Evolutionary conservation across 2,113 vertebrate genomes (phyloP), one percentile per base, ranked within the genome.

Genomic region (Camelus dromedarius): DNA sequence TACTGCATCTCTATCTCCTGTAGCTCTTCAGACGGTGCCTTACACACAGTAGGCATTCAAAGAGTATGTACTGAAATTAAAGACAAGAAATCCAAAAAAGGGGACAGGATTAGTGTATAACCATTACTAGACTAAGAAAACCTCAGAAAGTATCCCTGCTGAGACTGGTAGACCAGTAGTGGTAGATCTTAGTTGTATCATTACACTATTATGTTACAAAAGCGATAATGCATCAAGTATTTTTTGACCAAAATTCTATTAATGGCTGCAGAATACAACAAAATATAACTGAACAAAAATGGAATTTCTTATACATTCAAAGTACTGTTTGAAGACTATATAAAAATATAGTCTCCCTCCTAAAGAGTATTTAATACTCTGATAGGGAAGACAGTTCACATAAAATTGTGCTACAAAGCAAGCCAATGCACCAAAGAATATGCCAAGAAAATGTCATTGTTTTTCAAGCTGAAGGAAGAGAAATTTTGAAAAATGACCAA

Each of bases 301-400:
- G 64, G 30, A 46, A 50, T 66, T 58, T 79, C 26, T 92, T 86
- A 32, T 28, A 56, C 18, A 18, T 50, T 85, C 58, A 81, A 80
- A 22, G 13, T 46, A 64, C 0, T 38, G 22, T 84, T 76, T 56
- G 42, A 94, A n/a, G 26, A 58, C 54, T 77, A 19, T 28, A 11
- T 70, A 42, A 88, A 93, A 70, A 58, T 30, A 42, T 1, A 76
- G 58, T 42, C 28, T 50, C 5, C 2, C 9, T 14, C 14, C 30
- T 85, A 75, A 91, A 93, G n/a, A 52, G 79, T 20, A 88, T 28
- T 75, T 62, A 70, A 26, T 54, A 85, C 32, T 93, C 50, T 54
- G 60, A 54, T 5, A 80, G 28, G 26, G 30, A 42, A 64, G 30
- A 80, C 18, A 72, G 56, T 11, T 38, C 70, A 62, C 16, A 66